phyloP scores from a whole-genome alignment of 2,113 vertebrate species.

The Protobothrops mucrosquamatus region DNA sequence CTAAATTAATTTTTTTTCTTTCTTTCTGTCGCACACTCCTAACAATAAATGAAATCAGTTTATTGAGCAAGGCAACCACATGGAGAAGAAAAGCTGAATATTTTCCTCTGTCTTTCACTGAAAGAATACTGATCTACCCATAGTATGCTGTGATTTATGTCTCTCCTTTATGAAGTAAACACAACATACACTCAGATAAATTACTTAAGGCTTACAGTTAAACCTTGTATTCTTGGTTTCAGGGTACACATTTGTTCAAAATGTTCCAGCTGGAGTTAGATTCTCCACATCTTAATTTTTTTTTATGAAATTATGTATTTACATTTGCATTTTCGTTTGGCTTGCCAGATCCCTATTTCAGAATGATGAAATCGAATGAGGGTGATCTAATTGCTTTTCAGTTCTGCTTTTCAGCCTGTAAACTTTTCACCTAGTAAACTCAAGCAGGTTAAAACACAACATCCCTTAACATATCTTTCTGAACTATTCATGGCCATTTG shows the following conservation, averaged over 20 bases:
- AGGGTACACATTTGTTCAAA: neutral
- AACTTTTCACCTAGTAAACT: neutral
- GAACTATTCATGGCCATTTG: neutral
- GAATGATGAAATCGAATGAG: neutral
- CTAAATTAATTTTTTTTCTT: neutral
- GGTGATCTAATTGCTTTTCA: neutral
- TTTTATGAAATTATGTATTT: neutral
- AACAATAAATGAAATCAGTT: neutral
- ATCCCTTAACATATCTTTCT: neutral
- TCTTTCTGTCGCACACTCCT: neutral
- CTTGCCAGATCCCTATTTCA: neutral
- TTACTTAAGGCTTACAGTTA: neutral
- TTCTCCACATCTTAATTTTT: neutral
- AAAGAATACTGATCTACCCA: neutral
- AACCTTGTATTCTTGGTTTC: neutral
- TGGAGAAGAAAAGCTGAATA: neutral
- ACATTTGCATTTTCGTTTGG: neutral
- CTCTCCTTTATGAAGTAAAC: slow-evolving; percentile 18
- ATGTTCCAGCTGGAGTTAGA: neutral
- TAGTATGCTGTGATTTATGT: neutral
- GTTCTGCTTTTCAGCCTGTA: neutral
- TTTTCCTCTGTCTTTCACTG: neutral
- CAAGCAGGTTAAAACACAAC: neutral
- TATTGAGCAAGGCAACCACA: neutral
- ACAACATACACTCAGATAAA: neutral